Evolutionary conservation across 2,888 invertebrate genomes (phyloP), one percentile per base, ranked within the genome.

Genomic region (Tubulanus polymorphus): DNA sequence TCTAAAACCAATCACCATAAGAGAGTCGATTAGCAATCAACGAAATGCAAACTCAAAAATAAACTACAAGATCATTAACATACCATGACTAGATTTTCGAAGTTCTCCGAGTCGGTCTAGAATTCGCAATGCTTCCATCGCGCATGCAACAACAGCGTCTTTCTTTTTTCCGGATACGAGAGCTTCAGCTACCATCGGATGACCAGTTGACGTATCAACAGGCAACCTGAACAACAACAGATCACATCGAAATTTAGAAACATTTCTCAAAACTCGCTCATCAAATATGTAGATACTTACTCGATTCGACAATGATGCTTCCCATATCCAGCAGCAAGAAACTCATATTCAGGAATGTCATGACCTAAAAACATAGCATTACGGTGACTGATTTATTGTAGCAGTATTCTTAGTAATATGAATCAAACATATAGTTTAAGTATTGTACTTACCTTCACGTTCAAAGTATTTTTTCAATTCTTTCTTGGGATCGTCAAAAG

Each of bases 401-500:
- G 35, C n/a, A n/a, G n/a, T n/a, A n/a, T n/a, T n/a, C n/a, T n/a
- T n/a, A 15, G 12, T 15, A 35, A 15, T 35, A 12, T 15, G 12
- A 35, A 35, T 35, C 12, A n/a, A 10, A 3, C 48, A 53, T 37
- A 37, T 6, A 57, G 23, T 20, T 46, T 15, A 59, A 30, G 20
- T 35, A 29, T 37, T 26, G 12, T 18, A 30, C n/a, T 48, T 57
- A 69, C 95, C 85, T 80, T 97, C 96, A 54, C 96, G 83, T 76
- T 97, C 97, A 78, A 92, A 96, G 84, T 90, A 97, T 0, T 93
- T 92, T 49, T 91, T 83, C 18, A 99, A 79, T 0, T 94, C 91
- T 77, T 94, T 94, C 80, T 96, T 95, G 0, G 99, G 97, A 79
- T 99, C 96, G 51, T 91, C 88, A 35, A 93, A 80, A 76, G 93